Evolutionary conservation across 2,797 vertebrate species (phyloP).

Genomic region (Melanotaenia boesemani): DNA sequence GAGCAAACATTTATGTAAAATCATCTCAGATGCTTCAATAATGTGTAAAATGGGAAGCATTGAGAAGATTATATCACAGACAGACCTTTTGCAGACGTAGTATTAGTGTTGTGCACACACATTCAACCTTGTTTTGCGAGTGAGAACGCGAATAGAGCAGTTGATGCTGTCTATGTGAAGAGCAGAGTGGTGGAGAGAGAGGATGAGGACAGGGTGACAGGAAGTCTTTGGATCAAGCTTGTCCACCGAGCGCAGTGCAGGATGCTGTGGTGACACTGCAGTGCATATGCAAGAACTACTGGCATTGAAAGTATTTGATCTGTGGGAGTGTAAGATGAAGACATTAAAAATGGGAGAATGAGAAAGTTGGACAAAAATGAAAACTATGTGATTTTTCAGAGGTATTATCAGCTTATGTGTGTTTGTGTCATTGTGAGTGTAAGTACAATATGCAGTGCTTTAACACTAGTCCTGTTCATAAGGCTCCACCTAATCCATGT

Average conservation of each 20-base stretch:
- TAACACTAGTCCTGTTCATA: slow-evolving; percentile 18
- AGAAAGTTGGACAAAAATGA: slow-evolving; percentile 30
- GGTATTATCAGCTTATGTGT: slow-evolving; percentile 23
- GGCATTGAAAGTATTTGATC: slow-evolving; percentile 21
- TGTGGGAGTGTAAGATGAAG: slow-evolving; percentile 30
- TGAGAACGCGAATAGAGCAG: slow-evolving; percentile 31
- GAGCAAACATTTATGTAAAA: slow-evolving; percentile 38
- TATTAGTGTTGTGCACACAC: slow-evolving; percentile 14
- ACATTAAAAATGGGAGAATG: slow-evolving; percentile 35
- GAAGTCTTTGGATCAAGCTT: slow-evolving; percentile 52
- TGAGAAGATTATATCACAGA: slow-evolving; percentile 45
- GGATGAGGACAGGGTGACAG: slow-evolving; percentile 33
- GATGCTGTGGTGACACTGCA: slow-evolving; percentile 48
- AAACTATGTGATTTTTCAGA: slow-evolving; percentile 40
- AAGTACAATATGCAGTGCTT: not conserved
- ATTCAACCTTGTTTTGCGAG: not conserved
- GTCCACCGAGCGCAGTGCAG: slow-evolving; percentile 51
- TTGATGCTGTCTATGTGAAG: slow-evolving; percentile 42
- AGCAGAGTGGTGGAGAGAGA: slow-evolving; percentile 16
- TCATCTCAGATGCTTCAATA: slow-evolving; percentile 19
- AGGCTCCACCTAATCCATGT: slow-evolving; percentile 17
- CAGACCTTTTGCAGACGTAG: slow-evolving; percentile 55
- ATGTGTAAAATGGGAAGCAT: slow-evolving; percentile 43
- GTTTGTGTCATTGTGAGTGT: not conserved
- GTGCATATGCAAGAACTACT: slow-evolving; percentile 23